Base-by-base conservation (phyloP, 2,888 invertebrate species). In the Thymelicus lineola region DNA sequence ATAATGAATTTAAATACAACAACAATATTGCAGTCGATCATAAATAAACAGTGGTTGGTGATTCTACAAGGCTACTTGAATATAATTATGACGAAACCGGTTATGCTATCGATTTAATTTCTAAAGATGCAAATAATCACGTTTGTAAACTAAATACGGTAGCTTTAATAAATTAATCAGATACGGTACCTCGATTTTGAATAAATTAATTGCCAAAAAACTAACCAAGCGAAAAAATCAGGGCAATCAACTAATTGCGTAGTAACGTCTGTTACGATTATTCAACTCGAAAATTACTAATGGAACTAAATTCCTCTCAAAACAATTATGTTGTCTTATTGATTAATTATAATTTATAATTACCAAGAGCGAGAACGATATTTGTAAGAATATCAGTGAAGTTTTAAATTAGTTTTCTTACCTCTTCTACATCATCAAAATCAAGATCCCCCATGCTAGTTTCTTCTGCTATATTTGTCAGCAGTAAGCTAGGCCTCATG, bases 381-480 rank as follows among this genome's bases (percentile, higher is more conserved):
- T 17, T 2, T 17, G 2, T 2, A 17, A 50, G 15, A 6, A 50
- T 1, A 14, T 50, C 17, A 2, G 17, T 17, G 7, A 7, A 17
- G 9, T 14, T 50, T 17, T 0, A 14, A 17, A 3, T n/a, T n/a
- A 68, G 10, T 50, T 48, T 58, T 72, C 88, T 87, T 87, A 93
- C 93, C 89, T 80, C 81, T 82, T 89, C 87, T 5, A 86, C 75
- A 68, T 88, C 89, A 73, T 87, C 87, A n/a, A 75, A 48, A 48
- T 86, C 90, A 35, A 76, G 72, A 17, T 89, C 89, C 9, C 79
- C 83, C 28, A 15, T 45, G 50, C 69, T 70, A 73, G 89, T 77
- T 84, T 91, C 91, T 84, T 95, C 86, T 71, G 85, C 77, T 74
- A 93, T 91, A 68, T 91, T 93, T 2, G 91, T 89, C 71, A 94